phyloP scores from a whole-genome alignment of 2,888 invertebrate genomes.

The Lasius fuliginosus region DNA sequence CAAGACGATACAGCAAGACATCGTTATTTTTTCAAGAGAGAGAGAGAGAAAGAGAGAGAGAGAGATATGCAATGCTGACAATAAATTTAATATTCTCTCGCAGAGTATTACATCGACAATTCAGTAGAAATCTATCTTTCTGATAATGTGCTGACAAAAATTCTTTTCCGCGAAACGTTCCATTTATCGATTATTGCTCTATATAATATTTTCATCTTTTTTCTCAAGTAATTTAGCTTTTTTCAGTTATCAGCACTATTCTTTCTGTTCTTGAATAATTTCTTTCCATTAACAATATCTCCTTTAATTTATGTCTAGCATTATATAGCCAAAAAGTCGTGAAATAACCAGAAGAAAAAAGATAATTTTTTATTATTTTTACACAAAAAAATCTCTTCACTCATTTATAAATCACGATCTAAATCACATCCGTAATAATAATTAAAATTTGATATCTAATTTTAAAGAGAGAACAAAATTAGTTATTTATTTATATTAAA shows the following conservation, averaged over 20 bases:
- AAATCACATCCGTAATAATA: neutral
- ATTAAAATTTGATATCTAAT: neutral
- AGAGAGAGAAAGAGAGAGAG: neutral
- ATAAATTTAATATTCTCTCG: slow-evolving; percentile 41
- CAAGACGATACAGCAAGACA: no score
- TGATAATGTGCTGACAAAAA: slow-evolving; percentile 39
- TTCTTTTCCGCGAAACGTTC: slow-evolving; percentile 39
- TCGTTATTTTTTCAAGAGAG: slow-evolving; percentile 29
- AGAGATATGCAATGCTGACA: neutral
- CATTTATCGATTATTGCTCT: slow-evolving; percentile 63
- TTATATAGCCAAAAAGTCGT: neutral
- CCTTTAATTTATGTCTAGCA: neutral
- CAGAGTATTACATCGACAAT: slow-evolving; percentile 45
- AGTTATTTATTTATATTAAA: neutral
- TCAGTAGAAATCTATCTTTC: slow-evolving; percentile 54
- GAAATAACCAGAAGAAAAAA: neutral
- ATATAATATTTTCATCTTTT: slow-evolving; percentile 34
- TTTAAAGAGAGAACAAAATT: neutral
- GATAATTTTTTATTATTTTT: neutral
- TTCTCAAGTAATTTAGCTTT: slow-evolving; percentile 26
- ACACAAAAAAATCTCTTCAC: neutral
- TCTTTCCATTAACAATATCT: neutral
- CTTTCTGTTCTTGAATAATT: neutral
- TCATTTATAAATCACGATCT: neutral
- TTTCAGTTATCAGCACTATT: neutral